Evolutionary conservation across 2,113 vertebrate species (phyloP).

Genomic region (Campylomormyrus tamandua): DNA sequence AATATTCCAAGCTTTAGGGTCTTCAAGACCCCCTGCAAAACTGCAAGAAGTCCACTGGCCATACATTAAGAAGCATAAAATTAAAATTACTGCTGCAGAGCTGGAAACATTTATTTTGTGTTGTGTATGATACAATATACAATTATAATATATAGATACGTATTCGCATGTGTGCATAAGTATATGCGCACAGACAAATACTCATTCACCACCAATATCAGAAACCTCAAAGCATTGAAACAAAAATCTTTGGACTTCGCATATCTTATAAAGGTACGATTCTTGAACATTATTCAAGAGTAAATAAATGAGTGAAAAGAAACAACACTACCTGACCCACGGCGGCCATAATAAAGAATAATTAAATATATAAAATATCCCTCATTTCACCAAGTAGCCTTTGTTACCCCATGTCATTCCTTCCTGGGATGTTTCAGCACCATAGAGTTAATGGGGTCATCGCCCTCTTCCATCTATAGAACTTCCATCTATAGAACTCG

Average conservation of each 20-base stretch:
- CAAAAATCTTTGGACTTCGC: slow-evolving; percentile 69
- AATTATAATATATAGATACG: slow-evolving; percentile 45
- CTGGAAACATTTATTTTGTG: slow-evolving; percentile 32
- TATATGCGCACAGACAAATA: slow-evolving; percentile 45
- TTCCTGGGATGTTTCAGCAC: slow-evolving; percentile 19
- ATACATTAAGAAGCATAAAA: background rate
- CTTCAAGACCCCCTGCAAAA: slow-evolving; percentile 2
- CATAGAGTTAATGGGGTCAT: background rate
- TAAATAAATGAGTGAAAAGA: slow-evolving; percentile 18
- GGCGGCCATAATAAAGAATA: slow-evolving; percentile 4
- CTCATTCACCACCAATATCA: slow-evolving; percentile 50
- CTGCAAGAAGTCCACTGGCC: slow-evolving; percentile 28
- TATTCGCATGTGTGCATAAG: slow-evolving; percentile 39
- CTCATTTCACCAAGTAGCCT: slow-evolving; percentile 3
- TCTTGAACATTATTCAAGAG: slow-evolving; percentile 26
- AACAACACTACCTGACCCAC: slow-evolving; percentile 16
- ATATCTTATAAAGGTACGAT: slow-evolving; percentile 57
- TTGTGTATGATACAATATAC: slow-evolving; percentile 46
- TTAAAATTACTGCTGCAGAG: slow-evolving; percentile 7
- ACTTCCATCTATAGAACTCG: background rate
- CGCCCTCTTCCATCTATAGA: background rate
- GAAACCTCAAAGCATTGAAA: slow-evolving; percentile 51
- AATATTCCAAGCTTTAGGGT: background rate
- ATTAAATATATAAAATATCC: slow-evolving; percentile 30
- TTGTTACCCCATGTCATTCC: background rate